These are phyloP conservation scores for Laticauda colubrina DNA, from an alignment of 2,113 vertebrate species.

Conservation along the genomic window DNA sequence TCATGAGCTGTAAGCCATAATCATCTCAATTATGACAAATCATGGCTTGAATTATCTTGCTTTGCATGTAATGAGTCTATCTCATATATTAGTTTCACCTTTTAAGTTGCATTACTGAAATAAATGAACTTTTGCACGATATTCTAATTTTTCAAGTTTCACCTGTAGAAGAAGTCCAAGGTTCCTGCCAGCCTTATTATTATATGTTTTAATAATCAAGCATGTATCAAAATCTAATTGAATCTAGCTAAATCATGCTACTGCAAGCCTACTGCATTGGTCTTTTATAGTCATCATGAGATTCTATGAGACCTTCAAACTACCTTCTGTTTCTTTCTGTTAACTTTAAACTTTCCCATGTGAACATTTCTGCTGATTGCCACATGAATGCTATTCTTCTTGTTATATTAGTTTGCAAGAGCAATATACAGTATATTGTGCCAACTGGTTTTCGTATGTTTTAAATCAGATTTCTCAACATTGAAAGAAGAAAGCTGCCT, in stretches of 20 bases:
- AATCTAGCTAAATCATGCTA: not conserved
- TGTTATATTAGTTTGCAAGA: not conserved
- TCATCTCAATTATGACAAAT: too few relatives aligned
- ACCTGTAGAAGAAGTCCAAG: too few relatives aligned
- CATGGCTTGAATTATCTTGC: too few relatives aligned
- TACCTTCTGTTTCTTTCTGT: not conserved
- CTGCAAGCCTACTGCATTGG: not conserved
- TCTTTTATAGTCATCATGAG: not conserved
- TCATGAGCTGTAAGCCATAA: too few relatives aligned
- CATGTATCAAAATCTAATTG: not conserved
- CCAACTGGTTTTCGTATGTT: not conserved
- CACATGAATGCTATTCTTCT: not conserved
- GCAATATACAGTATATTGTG: not conserved
- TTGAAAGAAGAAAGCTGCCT: not conserved
- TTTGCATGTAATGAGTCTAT: too few relatives aligned
- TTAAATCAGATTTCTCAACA: not conserved
- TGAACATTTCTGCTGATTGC: not conserved
- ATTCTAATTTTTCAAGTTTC: too few relatives aligned
- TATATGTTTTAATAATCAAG: not conserved
- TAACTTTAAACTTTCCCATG: not conserved
- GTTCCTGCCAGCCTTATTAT: too few relatives aligned
- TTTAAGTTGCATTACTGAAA: too few relatives aligned
- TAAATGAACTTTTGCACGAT: too few relatives aligned
- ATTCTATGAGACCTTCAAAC: not conserved
- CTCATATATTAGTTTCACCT: too few relatives aligned